These are phyloP conservation scores for Eulemur albifrons DNA, from an alignment of 2,797 vertebrate genomes.

Conservation along the genomic window DNA sequence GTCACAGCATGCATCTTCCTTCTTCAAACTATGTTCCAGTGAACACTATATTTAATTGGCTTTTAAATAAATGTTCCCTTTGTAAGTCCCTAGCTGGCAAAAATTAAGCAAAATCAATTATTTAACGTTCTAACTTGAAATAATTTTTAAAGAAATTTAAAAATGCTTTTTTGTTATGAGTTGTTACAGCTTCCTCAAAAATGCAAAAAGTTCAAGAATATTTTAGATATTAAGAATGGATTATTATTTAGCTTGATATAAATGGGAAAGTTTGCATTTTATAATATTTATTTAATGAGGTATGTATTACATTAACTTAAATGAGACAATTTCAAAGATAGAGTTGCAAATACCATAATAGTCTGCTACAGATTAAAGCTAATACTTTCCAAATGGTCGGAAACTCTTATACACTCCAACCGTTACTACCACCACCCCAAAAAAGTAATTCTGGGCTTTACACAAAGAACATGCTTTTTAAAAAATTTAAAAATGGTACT, in stretches of 20 bases:
- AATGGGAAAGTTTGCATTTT: slow-evolving; percentile 26
- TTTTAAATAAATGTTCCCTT: slow-evolving; percentile 34
- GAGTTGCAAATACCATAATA: slow-evolving; percentile 32
- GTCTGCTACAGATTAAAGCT: slow-evolving; percentile 53
- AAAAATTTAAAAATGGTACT: slow-evolving; percentile 10
- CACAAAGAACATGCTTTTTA: background rate
- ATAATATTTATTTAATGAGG: slow-evolving; percentile 55
- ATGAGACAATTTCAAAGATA: slow-evolving; percentile 52
- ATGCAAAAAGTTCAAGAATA: slow-evolving; percentile 23
- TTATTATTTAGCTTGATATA: slow-evolving; percentile 8
- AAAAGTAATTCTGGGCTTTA: slow-evolving; percentile 16
- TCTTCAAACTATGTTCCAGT: background rate
- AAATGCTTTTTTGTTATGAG: background rate
- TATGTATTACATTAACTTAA: slow-evolving; percentile 52
- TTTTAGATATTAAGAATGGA: background rate
- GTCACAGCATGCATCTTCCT: background rate
- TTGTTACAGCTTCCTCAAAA: slow-evolving; percentile 8
- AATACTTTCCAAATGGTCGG: slow-evolving; percentile 37
- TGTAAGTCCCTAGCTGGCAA: background rate
- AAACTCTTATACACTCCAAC: background rate
- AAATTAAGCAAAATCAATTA: slow-evolving; percentile 49
- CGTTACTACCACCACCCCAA: background rate
- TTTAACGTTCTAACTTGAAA: slow-evolving; percentile 30
- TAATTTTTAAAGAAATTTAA: background rate
- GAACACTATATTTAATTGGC: background rate